phyloP scores from a whole-genome alignment of 1,140 invertebrate species.

The Semibalanus balanoides region DNA sequence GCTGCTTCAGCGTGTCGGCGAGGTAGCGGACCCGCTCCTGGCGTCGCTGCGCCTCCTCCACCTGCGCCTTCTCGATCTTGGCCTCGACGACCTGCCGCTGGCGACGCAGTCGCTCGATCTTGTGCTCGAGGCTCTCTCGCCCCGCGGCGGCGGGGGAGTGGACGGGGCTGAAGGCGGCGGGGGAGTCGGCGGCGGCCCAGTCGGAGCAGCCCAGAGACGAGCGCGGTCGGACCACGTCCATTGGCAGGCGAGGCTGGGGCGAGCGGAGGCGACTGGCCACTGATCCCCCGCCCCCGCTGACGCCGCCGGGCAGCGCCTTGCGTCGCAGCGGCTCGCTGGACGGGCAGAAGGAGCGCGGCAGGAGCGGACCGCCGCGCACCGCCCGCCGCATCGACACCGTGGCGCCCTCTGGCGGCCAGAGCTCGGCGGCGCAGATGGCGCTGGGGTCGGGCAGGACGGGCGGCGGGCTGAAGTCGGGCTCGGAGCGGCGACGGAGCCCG shows the following conservation, averaged over 20 bases:
- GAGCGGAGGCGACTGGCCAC: not conserved
- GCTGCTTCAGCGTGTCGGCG: not conserved
- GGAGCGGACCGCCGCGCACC: not conserved
- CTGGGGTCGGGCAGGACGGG: not conserved
- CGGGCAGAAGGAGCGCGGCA: not conserved
- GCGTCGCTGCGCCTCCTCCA: not conserved
- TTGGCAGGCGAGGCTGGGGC: not conserved
- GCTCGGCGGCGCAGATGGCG: not conserved
- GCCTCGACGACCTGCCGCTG: not conserved
- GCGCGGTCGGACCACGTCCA: not conserved
- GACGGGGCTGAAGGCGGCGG: not conserved
- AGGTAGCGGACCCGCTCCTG: not conserved
- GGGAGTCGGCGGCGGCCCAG: not conserved
- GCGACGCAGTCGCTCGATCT: not conserved
- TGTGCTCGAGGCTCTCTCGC: not conserved
- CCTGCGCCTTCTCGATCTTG: not conserved
- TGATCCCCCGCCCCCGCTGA: too few relatives aligned
- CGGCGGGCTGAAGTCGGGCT: not conserved
- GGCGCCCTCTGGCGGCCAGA: not conserved
- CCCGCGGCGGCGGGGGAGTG: too few relatives aligned
- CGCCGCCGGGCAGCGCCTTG: not conserved
- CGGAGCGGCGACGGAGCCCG: not conserved
- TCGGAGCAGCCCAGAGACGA: not conserved
- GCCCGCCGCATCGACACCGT: not conserved
- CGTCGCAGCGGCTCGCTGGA: slow-evolving; percentile 2